These are phyloP conservation scores for Tapera naevia DNA, from an alignment of 2,797 vertebrate genomes.

Conservation along the genomic window DNA sequence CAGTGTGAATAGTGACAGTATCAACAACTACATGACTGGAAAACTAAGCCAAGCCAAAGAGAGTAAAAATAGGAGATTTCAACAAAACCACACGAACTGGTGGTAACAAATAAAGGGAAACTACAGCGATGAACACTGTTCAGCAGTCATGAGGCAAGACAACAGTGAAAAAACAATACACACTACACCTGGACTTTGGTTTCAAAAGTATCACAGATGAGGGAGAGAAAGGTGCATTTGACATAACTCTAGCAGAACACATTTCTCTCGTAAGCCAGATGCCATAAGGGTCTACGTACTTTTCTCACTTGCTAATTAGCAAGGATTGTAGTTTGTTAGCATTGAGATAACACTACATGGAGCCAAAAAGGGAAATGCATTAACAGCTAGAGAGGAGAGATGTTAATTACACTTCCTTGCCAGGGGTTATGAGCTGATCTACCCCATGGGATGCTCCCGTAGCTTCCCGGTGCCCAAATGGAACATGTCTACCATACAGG, in stretches of 20 bases:
- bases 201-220: not conserved
- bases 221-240: not conserved
- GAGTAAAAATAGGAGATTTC: not conserved
- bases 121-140: not conserved
- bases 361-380: not conserved
- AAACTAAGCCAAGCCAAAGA: not conserved
- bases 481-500: accelerated
- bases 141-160: not conserved
- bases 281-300: accelerated
- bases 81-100: not conserved
- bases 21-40: not conserved
- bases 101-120: not conserved
- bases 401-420: accelerated
- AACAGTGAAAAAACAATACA: not conserved
- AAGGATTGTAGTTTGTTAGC: not conserved
- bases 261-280: not conserved
- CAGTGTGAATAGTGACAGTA: not conserved
- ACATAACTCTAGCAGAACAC: not conserved
- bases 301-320: not conserved
- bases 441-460: accelerated
- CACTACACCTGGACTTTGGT: not conserved
- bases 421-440: accelerated
- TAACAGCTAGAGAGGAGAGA: accelerated
- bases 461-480: not conserved
- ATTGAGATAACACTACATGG: not conserved